Conservation (phyloP, 2,797 vertebrate genomes). For the Lagorchestes hirsutus region DNA sequence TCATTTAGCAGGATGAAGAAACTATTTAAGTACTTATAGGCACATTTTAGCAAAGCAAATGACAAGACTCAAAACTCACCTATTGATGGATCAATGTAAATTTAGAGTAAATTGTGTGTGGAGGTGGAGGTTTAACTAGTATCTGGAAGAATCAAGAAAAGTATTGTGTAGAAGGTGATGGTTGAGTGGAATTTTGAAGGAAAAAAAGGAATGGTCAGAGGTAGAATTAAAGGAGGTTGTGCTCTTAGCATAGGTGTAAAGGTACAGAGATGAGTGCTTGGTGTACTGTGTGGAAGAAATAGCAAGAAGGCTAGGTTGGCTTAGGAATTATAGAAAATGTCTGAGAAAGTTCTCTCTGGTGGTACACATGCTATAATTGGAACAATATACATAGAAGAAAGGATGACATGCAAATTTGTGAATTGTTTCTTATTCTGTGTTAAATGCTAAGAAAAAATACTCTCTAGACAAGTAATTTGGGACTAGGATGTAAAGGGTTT, state of each 20-base stretch:
- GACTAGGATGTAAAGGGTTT: background rate
- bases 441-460: background rate
- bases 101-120: background rate
- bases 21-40: background rate
- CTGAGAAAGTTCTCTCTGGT: background rate
- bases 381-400: background rate
- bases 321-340: background rate
- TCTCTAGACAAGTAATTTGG: background rate
- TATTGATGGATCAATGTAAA: background rate
- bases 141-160: background rate
- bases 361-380: background rate
- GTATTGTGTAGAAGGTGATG: background rate
- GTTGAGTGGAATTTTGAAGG: background rate
- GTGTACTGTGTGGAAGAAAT: background rate
- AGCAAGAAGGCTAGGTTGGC: background rate
- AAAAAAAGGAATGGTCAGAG: background rate
- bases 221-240: background rate
- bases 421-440: background rate
- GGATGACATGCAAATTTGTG: background rate
- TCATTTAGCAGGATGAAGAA: background rate
- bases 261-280: background rate
- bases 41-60: no score
- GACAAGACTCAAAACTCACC: background rate
- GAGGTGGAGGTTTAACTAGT: background rate
- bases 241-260: background rate